Base-by-base conservation (phyloP, 35 echinoderm and acorn worm genomes). In the Ophioderma brevispina region DNA sequence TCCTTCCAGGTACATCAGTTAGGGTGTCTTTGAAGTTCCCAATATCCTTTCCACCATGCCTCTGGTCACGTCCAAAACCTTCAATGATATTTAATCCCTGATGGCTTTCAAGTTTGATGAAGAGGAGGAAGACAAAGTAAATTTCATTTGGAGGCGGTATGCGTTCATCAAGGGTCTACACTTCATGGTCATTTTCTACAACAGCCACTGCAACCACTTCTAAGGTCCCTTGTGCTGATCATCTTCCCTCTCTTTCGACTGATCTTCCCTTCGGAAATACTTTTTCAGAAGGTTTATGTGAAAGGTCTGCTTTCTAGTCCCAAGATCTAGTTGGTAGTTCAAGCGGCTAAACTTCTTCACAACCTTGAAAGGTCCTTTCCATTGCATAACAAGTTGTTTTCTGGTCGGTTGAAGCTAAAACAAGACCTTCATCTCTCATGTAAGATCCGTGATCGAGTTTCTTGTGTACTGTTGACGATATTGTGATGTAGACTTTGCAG, bases 331-430 rank as follows among this genome's bases (percentile, higher is more conserved):
- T 21, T 38, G 81, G 35, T 94, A 94, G 78, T 90, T 77, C 35
- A 86, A 37, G 33, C 75, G 35, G 23, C 49, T 80, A 17, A 91
- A 34, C 78, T 40, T 86, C n/a, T 78, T 55, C 31, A 85, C 84
- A 18, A 94, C 77, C 25, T 8, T 31, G 59, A 91, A 94, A 19
- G 82, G 93, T 31, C 88, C 83, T 25, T 91, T 81, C 88, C 84
- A 91, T 39, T 94, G 82, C 82, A 94, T 90, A 0, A 91, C 21
- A 3, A 91, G 56, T 91, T 91, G n/a, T 91, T 31, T 95, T 95
- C 0, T 82, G 8, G 40, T 94, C 92, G 1, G 40, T 90, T 11
- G 91, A 79, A 28, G 90, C 34, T 0, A 90, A 55, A 15, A 94
- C 36, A 0, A 94, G 35, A 30, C 89, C 92, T 32, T 94, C 87